Evolutionary conservation across 64 coral and sea anemone species (phyloP), one percentile per base, ranked within the genome.

Genomic region (Pocillopora verrucosa): DNA sequence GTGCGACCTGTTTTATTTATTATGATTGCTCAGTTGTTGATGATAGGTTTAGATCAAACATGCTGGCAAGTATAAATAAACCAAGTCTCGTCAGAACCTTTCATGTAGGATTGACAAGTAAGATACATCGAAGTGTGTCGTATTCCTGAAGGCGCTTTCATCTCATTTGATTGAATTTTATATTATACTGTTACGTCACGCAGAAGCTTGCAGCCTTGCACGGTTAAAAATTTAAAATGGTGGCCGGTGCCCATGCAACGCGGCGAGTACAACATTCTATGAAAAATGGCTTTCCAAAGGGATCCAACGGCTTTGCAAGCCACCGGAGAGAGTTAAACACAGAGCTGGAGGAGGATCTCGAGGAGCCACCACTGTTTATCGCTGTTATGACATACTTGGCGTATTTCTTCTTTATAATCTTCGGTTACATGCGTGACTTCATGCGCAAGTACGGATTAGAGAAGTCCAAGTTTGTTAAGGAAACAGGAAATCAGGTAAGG

Each of bases 391-490:
- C 93, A 0, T 94, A 94, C 68, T 72, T 90, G 56, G 76, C 88
- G 1, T 90, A 90, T 17, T 67, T 89, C 20, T 81, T 94, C 58
- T 36, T 94, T 1, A 89, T 94, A 60, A 75, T 94, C 36, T 94
- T 94, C 69, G 93, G 93, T 12, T 91, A 94, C 74, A 35, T 94
- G 19, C 82, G 93, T 56, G 93, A 94, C 59, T 91, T 94, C 20
- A 91, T 91, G 93, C 89, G 93, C 61, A 87, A 90, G 24, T 91
- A 94, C 58, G 82, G 93, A 19, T 80, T 94, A 24, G 93, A 94
- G 74, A 94, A 94, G 79, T 87, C 88, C 10, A 90, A 86, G 74
- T 82, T 81, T 38, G 88, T 76, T 5, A 90, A 87, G 73, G 93
- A 94, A 87, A 90, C 45, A 22, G 88, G 88, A 22, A 94, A 94